Evolutionary conservation across 2,888 invertebrate genomes (phyloP), one percentile per base, ranked within the genome.

Genomic region (Epistrophella euchroma): DNA sequence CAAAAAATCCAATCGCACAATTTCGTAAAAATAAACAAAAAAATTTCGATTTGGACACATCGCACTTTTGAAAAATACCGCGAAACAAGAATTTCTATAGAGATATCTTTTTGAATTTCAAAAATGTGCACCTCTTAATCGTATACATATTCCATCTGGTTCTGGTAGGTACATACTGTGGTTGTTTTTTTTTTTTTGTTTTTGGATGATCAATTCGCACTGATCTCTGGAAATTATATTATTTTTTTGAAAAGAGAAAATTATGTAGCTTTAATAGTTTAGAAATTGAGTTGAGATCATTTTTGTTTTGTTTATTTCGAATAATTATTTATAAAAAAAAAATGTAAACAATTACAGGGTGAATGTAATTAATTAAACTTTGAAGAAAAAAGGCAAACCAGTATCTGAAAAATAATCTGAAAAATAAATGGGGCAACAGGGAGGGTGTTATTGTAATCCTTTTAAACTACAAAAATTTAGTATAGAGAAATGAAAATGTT

Each of bases 11-110:
- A 32, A 56, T 56, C 32, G 56, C 60, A 60, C 37, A 60, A 64
- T 45, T 64, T 64, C 32, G 45, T 45, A 17, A 45, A 64, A 64
- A 64, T 64, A 64, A 64, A 64, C 64, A 43, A 43, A 32, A 32
- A 32, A 32, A 45, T 11, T 32, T 43, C 43, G 17, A 45, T 64
- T 64, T 64, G 45, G 45, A 64, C 45, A 28, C 45, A 64, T 64
- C 28, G 45, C 13, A 64, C 17, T 45, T 45, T 45, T 45, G n/a
- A 28, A 19, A 64, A 28, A 45, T 10, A 45, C 64, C 28, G 45
- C 28, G 25, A 45, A 62, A 45, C 45, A 17, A 28, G 15, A 22
- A 60, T 17, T 62, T 25, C 1, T 28, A 6, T 7, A 7, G 32
- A 52, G 52, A 25, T 52, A 28, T 64, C 17, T 45, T 45, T 45